Conservation (phyloP, 1,140 invertebrate genomes). For the Drosophila bifasciata region DNA sequence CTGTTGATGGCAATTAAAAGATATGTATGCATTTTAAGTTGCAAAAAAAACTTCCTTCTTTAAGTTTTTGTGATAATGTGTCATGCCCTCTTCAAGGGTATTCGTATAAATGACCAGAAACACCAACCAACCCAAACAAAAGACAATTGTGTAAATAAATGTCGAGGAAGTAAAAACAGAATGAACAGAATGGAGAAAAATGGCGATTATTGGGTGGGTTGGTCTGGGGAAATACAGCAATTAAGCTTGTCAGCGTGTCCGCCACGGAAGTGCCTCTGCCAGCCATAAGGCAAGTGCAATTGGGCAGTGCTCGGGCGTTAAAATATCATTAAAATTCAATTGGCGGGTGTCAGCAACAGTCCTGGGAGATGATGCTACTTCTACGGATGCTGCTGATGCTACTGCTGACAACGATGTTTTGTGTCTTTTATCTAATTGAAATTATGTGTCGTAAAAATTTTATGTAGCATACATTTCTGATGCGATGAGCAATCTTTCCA, state of each 20-base stretch:
- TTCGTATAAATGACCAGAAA: constrained; percentile 2
- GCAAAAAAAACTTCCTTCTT: too few relatives aligned
- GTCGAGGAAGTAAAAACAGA: constrained; percentile 37
- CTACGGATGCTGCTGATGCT: not conserved
- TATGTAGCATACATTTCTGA: constrained; percentile 72
- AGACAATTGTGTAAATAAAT: constrained; percentile 57
- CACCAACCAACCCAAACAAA: constrained; percentile 22
- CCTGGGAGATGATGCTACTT: not conserved
- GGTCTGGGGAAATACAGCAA: constrained; percentile 28
- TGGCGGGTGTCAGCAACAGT: constrained; percentile 2
- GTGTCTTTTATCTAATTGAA: constrained; percentile 18
- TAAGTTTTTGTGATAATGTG: too few relatives aligned
- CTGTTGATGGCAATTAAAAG: too few relatives aligned
- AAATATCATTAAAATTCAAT: constrained; percentile 48
- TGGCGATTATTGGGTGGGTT: constrained; percentile 30
- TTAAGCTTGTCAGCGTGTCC: constrained; percentile 37
- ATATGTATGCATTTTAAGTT: too few relatives aligned
- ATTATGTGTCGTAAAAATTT: constrained; percentile 47
- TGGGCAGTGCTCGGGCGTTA: constrained; percentile 24
- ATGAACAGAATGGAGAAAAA: not conserved
- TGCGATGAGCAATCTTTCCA: constrained; percentile 26
- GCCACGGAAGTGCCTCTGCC: constrained; percentile 1
- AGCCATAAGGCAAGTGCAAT: constrained; percentile 24
- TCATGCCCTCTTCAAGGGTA: too few relatives aligned
- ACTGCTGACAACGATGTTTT: constrained; percentile 1